phyloP scores from a whole-genome alignment of 2,888 invertebrate species.

The Drosophila atroscutellata region DNA sequence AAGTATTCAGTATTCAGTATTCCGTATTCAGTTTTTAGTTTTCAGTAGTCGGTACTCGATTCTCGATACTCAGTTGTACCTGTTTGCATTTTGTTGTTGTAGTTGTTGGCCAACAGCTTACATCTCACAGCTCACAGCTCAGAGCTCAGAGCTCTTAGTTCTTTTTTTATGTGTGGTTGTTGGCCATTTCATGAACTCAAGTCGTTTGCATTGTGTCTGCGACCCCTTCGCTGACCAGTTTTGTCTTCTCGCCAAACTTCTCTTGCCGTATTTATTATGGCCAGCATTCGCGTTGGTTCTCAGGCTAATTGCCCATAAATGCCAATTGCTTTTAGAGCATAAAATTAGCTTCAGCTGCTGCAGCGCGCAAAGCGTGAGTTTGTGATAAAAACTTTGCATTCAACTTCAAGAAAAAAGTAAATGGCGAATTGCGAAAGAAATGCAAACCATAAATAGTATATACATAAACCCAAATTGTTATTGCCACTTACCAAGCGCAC shows the following conservation, averaged over 20 bases:
- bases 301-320: slow-evolving; percentile 55
- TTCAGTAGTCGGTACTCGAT: slow-evolving; percentile 20
- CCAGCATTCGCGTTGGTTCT: slow-evolving; percentile 39
- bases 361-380: slow-evolving; percentile 16
- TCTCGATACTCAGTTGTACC: slow-evolving; percentile 39
- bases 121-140: slow-evolving; percentile 1
- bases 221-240: slow-evolving; percentile 46
- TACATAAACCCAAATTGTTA: slow-evolving; percentile 69
- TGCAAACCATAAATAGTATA: slow-evolving; percentile 57
- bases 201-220: slow-evolving; percentile 57
- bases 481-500: slow-evolving; percentile 66
- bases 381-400: slow-evolving; percentile 20
- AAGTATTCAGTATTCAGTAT: slow-evolving; percentile 15
- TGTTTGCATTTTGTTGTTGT: slow-evolving; percentile 51
- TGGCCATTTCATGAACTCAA: slow-evolving; percentile 47
- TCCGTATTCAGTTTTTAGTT: background rate
- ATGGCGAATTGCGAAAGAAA: slow-evolving; percentile 1
- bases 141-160: slow-evolving; percentile 3
- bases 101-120: slow-evolving; percentile 7
- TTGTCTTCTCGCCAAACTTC: slow-evolving; percentile 10
- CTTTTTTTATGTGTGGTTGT: slow-evolving; percentile 30
- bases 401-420: background rate
- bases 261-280: slow-evolving; percentile 39
- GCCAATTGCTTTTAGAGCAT: slow-evolving; percentile 55
- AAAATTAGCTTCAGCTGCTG: slow-evolving; percentile 34